Percentiles rank a stretch among this genome's conserved stretches.
phyloP scores from a whole-genome alignment of 2,797 vertebrate genomes.

The Cephalopachus bancanus region DNA sequence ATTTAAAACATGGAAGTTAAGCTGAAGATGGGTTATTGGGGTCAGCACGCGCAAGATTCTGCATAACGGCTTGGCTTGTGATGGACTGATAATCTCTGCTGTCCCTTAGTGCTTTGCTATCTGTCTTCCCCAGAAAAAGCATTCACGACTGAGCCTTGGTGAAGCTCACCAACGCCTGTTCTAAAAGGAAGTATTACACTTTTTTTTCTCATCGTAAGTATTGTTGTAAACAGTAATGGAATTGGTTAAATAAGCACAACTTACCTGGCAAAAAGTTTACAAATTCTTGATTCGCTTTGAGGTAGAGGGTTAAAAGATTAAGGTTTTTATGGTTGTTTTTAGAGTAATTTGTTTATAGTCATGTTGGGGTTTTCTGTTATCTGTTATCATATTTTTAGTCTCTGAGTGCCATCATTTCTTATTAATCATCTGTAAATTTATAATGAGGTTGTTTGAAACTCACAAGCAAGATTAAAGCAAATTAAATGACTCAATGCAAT shows the following conservation, averaged over 20 bases:
- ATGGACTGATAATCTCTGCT: background rate
- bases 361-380: background rate
- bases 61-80: background rate
- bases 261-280: background rate
- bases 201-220: background rate
- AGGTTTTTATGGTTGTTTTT: conserved; percentile 8
- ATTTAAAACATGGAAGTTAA: conserved; percentile 11
- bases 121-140: background rate
- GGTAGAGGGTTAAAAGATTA: conserved; percentile 24
- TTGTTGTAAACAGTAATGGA: background rate
- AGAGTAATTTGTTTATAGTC: background rate
- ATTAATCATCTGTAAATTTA: background rate
- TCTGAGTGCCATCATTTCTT: background rate
- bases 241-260: background rate
- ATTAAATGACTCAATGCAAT: conserved; percentile 55
- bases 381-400: background rate
- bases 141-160: background rate
- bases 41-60: background rate
- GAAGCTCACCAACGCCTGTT: background rate
- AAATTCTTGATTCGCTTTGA: conserved; percentile 18
- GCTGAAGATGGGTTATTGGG: background rate
- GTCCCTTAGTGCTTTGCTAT: background rate
- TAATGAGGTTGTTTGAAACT: conserved; percentile 52
- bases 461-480: conserved; percentile 44
- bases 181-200: background rate